Evolutionary conservation across 2,888 invertebrate genomes (phyloP), one percentile per base, ranked within the genome.

Genomic region (Diarsia rubi): DNA sequence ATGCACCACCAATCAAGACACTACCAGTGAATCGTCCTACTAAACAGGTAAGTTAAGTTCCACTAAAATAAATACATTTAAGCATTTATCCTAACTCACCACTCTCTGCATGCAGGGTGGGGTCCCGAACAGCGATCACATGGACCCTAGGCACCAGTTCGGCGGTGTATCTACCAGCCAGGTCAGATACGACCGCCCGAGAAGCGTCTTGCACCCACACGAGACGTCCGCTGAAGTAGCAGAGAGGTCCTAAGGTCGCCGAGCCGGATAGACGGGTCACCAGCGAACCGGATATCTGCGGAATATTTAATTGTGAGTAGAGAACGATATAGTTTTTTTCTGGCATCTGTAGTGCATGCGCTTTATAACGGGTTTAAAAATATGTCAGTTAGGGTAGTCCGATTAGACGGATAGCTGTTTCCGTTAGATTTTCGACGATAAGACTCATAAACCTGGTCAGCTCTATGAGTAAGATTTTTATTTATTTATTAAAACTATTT

Each of bases 201-300:
- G 97, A 97, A 45, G 97, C 97, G 75, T 98, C 98, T 88, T 98
- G 98, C 2, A 99, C 97, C 99, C 99, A 99, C 69, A 98, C 96
- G 42, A 99, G 95, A 1, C 98, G 97, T 54, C 98, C 98, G 81
- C 98, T 98, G 92, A 98, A 98, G 95, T 98, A 98, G 87, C 98
- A 98, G 42, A 98, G 92, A 0, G 98, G 98, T 11, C 98, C 98
- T 86, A 97, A 97, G 71, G 98, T 97, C 67, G 95, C 94, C 60
- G 95, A 90, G 76, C 95, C 95, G 0, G 93, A 89, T 59, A 96
- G 85, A 47, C 94, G 93, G 2, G 93, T 93, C 6, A 97, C 93
- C 37, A 96, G 85, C 0, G 95, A 92, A 19, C 93, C 92, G n/a
- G 95, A 92, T 54, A 95, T 92, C 96, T 97, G 81, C 47, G 73